Percentiles rank a stretch among this genome's conserved stretches.
These are phyloP conservation scores for Sternotherus odoratus DNA, from an alignment of 2,797 vertebrate species.

Conservation along the genomic window DNA sequence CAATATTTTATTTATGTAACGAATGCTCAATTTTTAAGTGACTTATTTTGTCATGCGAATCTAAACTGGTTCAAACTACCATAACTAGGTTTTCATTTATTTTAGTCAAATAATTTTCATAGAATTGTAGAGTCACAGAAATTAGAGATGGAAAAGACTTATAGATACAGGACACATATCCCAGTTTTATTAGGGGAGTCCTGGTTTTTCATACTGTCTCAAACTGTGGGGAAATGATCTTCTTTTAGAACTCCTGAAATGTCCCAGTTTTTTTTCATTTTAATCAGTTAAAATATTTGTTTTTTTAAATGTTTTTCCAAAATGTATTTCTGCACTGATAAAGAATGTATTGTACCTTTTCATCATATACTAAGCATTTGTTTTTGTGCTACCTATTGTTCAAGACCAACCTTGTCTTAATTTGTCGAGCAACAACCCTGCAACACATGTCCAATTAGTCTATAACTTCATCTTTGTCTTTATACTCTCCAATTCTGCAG, in stretches of 20 bases:
- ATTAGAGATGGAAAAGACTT: background rate
- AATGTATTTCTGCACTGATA: conserved; percentile 34
- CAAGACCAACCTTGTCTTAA: background rate
- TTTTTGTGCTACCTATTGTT: conserved; percentile 6
- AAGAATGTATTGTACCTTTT: conserved; percentile 33
- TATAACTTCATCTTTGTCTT: background rate
- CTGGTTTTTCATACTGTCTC: background rate
- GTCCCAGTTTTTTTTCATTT: conserved; percentile 61
- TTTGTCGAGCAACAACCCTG: background rate
- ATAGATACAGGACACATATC: background rate
- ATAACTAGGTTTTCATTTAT: conserved; percentile 43
- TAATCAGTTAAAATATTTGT: conserved; percentile 61
- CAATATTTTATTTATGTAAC: conserved; percentile 62
- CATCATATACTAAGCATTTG: conserved; percentile 50
- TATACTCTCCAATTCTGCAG: background rate
- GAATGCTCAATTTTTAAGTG: background rate
- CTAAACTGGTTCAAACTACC: conserved; percentile 44
- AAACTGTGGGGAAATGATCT: background rate
- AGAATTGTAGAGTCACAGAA: conserved; percentile 23
- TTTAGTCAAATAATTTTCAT: background rate
- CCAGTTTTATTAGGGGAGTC: background rate
- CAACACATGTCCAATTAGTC: background rate
- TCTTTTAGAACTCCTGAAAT: conserved; percentile 39
- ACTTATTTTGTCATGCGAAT: conserved; percentile 39
- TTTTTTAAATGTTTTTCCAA: conserved; percentile 60